A percentile compares a stretch with the other conserved stretches of the same genome.
phyloP scores from a whole-genome alignment of 1,140 invertebrate species.

The Calephelis nemesis region DNA sequence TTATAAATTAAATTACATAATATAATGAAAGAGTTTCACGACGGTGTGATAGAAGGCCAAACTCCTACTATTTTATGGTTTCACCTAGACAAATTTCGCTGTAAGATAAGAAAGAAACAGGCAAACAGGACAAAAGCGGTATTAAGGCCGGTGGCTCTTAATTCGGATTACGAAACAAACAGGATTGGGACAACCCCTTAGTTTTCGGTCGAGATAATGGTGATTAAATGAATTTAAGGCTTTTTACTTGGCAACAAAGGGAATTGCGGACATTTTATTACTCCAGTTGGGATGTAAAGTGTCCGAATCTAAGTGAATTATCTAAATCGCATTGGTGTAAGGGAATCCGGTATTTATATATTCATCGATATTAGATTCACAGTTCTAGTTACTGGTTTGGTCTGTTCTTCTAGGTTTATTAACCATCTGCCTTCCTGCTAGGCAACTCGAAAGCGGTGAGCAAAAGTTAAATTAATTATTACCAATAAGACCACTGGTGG shows the following conservation, averaged over 20 bases:
- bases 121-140: conserved; percentile 53
- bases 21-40: conserved; percentile 14
- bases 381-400: background rate
- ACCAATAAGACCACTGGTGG: too few species aligned
- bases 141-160: conserved; percentile 60
- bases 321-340: conserved; percentile 17
- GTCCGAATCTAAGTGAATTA: conserved; percentile 28
- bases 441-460: too few species aligned
- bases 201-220: conserved; percentile 59
- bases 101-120: conserved; percentile 67
- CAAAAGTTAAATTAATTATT: too few species aligned
- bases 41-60: conserved; percentile 37
- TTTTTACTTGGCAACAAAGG: conserved; percentile 33
- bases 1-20: conserved; percentile 35
- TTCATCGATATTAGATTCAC: background rate
- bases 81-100: conserved; percentile 72
- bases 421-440: too few species aligned
- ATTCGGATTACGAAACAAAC: conserved; percentile 58
- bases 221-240: conserved; percentile 64
- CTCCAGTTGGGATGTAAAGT: conserved; percentile 35
- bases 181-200: conserved; percentile 42
- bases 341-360: background rate
- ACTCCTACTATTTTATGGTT: conserved; percentile 54
- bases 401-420: too few species aligned
- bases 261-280: conserved; percentile 39